Conservation (phyloP, 2,113 vertebrate species). For the Phalacrocorax aristotelis region DNA sequence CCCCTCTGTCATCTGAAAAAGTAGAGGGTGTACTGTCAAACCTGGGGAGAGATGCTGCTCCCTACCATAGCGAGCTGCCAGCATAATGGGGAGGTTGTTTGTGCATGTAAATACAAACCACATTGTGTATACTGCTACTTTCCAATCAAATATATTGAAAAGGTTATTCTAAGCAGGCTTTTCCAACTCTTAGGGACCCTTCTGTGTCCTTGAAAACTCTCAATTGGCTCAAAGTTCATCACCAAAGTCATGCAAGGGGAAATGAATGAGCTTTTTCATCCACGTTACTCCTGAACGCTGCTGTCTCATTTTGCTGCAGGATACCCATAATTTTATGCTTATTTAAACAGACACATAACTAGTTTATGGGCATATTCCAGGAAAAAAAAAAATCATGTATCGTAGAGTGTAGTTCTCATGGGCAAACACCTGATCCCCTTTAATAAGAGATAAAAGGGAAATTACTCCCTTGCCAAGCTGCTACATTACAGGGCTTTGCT, state of each 20-base stretch:
- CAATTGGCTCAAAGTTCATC: slow-evolving; percentile 22
- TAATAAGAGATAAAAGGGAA: slow-evolving; percentile 73
- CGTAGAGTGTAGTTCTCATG: slow-evolving; percentile 72
- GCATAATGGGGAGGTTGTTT: not conserved
- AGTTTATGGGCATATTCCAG: slow-evolving; percentile 75
- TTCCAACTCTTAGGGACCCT: not conserved
- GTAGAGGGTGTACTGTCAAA: not conserved
- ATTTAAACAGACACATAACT: slow-evolving; percentile 82
- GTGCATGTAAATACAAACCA: not conserved
- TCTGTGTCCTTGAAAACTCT: slow-evolving; percentile 47
- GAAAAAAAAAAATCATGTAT: slow-evolving; percentile 42
- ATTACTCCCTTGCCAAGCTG: slow-evolving; percentile 7
- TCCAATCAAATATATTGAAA: not conserved
- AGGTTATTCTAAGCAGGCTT: not conserved
- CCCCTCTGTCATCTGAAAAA: not conserved
- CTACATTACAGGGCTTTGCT: slow-evolving; percentile 8
- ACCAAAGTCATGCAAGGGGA: slow-evolving; percentile 34
- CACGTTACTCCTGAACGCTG: slow-evolving; percentile 40
- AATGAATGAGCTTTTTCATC: slow-evolving; percentile 25
- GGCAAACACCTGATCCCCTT: slow-evolving; percentile 85
- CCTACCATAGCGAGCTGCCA: not conserved
- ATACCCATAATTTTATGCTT: slow-evolving; percentile 75
- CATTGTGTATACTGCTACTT: not conserved
- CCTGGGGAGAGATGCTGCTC: not conserved
- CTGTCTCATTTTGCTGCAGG: slow-evolving; percentile 77